A percentile compares a stretch with the other conserved stretches of the same genome.
Evolutionary conservation across 2,888 invertebrate species (phyloP).

Genomic region (Cantharis nigra): DNA sequence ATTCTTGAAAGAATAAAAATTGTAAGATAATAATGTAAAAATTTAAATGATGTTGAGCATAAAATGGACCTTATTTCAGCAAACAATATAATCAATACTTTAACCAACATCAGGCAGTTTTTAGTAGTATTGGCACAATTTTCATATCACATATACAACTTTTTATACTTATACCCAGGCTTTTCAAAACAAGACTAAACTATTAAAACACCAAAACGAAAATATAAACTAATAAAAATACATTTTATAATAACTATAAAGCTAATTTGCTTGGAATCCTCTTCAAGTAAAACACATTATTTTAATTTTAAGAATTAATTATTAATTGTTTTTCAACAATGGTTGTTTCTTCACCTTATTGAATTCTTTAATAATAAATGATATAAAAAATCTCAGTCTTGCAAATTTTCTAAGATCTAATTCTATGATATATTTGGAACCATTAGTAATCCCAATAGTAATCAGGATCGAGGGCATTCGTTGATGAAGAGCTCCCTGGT

Average conservation of each 20-base stretch:
- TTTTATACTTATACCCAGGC: not conserved
- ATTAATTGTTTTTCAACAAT: conserved; percentile 1
- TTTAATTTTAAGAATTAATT: too few species aligned
- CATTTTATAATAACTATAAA: too few species aligned
- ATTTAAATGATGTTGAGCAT: not conserved
- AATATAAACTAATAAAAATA: not conserved
- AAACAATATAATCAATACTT: not conserved
- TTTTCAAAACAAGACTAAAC: not conserved
- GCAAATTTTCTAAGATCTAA: conserved; percentile 46
- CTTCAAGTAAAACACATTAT: too few species aligned
- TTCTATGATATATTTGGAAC: conserved; percentile 43
- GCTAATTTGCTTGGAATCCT: too few species aligned
- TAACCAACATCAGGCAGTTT: not conserved
- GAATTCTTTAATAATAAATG: conserved; percentile 47
- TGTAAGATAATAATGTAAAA: too few species aligned
- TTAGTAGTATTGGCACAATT: not conserved
- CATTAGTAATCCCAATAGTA: conserved; percentile 37
- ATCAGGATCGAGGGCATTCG: not conserved
- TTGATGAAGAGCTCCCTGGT: not conserved
- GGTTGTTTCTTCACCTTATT: conserved; percentile 29
- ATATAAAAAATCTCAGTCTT: conserved; percentile 48
- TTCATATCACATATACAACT: not conserved
- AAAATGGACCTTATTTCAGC: not conserved
- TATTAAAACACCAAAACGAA: not conserved
- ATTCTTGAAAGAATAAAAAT: not conserved